Evolutionary conservation across 2,797 vertebrate genomes (phyloP).

Genomic region (Peromyscus eremicus): DNA sequence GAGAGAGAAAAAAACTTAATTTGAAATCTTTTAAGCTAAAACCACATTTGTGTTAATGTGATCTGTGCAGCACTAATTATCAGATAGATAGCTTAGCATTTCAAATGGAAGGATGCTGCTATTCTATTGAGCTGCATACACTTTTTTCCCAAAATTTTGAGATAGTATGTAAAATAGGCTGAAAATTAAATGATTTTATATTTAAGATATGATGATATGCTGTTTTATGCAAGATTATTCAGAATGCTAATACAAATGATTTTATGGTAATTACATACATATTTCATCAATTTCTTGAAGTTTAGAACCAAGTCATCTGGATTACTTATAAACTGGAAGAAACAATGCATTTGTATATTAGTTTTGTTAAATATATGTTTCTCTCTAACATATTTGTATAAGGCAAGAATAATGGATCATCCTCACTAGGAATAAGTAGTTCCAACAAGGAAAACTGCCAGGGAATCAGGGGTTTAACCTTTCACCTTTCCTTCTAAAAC

Average conservation of each 20-base stretch:
- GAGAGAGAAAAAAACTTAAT: background rate
- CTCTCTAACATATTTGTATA: background rate
- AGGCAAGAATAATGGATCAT: background rate
- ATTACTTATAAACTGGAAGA: background rate
- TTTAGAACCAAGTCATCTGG: background rate
- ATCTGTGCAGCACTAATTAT: background rate
- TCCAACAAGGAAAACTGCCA: conserved; percentile 17
- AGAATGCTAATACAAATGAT: conserved; percentile 20
- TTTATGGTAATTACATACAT: background rate
- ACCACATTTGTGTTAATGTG: background rate
- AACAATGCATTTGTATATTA: conserved; percentile 35
- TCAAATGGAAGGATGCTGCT: background rate
- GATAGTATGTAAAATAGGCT: background rate
- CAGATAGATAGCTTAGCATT: background rate
- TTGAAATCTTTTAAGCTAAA: background rate
- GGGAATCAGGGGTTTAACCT: background rate
- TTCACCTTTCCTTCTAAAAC: background rate
- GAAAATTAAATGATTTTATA: background rate
- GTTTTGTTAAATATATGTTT: conserved; percentile 27
- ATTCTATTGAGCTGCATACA: background rate
- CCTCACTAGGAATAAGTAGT: conserved; percentile 9
- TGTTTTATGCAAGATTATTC: background rate
- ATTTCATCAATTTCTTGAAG: conserved; percentile 18
- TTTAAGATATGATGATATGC: background rate
- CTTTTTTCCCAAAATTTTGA: background rate